Evolutionary conservation across 2,797 vertebrate species (phyloP).

Genomic region (Rhynchotus rufescens): DNA sequence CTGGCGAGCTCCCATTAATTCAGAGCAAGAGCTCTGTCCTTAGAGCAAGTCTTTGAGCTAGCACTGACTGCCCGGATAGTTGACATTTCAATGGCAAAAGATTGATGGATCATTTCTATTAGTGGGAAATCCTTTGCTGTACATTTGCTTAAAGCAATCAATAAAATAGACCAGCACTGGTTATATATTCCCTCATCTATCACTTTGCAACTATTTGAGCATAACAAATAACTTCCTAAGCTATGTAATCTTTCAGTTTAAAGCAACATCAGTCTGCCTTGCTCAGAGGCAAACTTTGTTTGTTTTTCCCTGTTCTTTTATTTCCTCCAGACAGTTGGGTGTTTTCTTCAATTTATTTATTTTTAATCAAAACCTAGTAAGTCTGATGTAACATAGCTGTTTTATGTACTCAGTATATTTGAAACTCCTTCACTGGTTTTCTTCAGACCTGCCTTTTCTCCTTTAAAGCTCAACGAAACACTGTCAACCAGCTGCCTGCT

Average conservation of each 20-base stretch:
- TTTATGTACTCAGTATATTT: not conserved
- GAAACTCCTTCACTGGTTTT: not conserved
- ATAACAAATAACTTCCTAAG: not conserved
- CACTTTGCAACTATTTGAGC: not conserved
- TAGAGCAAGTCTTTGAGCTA: not conserved
- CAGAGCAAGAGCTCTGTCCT: not conserved
- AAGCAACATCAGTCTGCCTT: not conserved
- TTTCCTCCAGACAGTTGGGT: not conserved
- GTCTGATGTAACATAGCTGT: not conserved
- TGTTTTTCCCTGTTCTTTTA: not conserved
- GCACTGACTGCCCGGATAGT: not conserved
- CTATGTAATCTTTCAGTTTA: not conserved
- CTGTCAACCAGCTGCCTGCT: not conserved
- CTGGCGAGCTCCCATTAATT: not conserved
- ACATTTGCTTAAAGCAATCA: not conserved
- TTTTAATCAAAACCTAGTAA: not conserved
- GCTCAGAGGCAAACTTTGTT: not conserved
- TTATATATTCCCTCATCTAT: not conserved
- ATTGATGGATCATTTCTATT: not conserved
- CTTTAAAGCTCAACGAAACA: not conserved
- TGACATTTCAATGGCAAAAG: not conserved
- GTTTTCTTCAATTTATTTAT: not conserved
- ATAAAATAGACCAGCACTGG: not conserved
- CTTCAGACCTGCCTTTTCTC: constrained; percentile 16
- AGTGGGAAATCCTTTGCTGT: not conserved